Base-by-base conservation (phyloP, 2,113 vertebrate genomes). In the Grus americana region DNA sequence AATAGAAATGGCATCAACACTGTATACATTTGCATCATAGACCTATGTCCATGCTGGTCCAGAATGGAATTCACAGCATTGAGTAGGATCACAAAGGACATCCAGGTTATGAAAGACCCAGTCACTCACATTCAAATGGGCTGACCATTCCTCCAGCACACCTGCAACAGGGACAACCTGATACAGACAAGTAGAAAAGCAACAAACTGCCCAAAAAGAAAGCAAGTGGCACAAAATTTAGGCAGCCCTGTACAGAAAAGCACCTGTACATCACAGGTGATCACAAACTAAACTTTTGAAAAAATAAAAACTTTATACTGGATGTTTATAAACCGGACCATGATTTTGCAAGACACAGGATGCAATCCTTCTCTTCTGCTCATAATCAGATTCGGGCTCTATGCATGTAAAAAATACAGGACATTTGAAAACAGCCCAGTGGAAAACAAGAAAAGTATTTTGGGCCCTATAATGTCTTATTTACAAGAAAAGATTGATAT, bases 401-500 rank as follows among this genome's bases (percentile, higher is more conserved):
- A 46, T 10, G 12, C 7, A 9, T 30, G 2, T 46, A 50, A 44
- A 65, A 80, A 90, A 24, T 38, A 2, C 27, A 70, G 23, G 9
- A n/a, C 9, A 46, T 22, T 21, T 70, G 61, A 54, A 83, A 50
- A 84, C 6, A 61, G 44, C n/a, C n/a, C 18, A 57, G 18, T 66
- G 24, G 9, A 61, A 90, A 79, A 57, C 5, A 61, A 47, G 18
- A 68, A 54, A 49, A 57, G 6, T 65, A 21, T 61, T 88, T 85
- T 0, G 0, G 20, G 5, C 26, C 58, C 36, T 71, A 7, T 23
- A 61, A 36, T 21, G 1, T 74, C 17, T 38, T 58, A 32, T 14
- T 67, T 58, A 27, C 14, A 14, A 76, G 22, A 75, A 76, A 57
- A 80, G 42, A 67, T 22, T 67, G 36, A 27, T 67, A 72, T 7